Percentiles rank a stretch among this genome's conserved stretches.
phyloP scores from a whole-genome alignment of 2,888 invertebrate species.

The Lobophora halterata region DNA sequence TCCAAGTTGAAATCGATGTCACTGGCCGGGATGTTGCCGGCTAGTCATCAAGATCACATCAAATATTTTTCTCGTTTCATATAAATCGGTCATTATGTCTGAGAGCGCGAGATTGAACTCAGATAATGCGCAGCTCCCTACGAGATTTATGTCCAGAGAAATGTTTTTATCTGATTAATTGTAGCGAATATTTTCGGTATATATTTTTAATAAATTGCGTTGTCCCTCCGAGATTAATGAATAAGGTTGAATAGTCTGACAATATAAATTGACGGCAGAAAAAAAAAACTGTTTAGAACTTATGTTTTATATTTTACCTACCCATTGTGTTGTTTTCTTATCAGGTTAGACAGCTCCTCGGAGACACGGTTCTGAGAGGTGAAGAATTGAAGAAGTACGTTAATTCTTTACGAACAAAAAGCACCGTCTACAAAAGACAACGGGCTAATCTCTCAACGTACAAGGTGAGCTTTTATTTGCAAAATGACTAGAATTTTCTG shows the following conservation, averaged over 20 bases:
- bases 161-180: conserved; percentile 41
- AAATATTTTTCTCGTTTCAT: conserved; percentile 59
- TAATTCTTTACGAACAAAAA: conserved; percentile 88
- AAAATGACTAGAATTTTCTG: conserved; percentile 18
- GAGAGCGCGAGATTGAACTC: conserved; percentile 42
- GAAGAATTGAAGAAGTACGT: conserved; percentile 94
- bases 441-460: conserved; percentile 87
- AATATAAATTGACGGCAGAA: conserved; percentile 5
- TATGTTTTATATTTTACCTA: conserved; percentile 4
- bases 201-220: conserved; percentile 20
- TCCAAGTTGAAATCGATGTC: conserved; percentile 19
- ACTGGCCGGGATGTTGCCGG: conserved; percentile 31
- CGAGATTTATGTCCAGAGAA: conserved; percentile 41
- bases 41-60: conserved; percentile 42
- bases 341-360: conserved; percentile 75
- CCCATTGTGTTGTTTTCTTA: conserved; percentile 28
- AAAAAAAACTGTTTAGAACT: conserved; percentile 4
- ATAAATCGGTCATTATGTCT: conserved; percentile 61
- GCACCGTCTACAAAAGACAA: conserved; percentile 90
- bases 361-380: conserved; percentile 87
- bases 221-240: conserved; percentile 24
- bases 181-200: conserved; percentile 30
- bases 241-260: conserved; percentile 18
- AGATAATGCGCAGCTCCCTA: conserved; percentile 49
- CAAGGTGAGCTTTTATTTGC: conserved; percentile 59